Conservation (phyloP, 2,888 invertebrate genomes). For the Ectemnius lituratus region DNA sequence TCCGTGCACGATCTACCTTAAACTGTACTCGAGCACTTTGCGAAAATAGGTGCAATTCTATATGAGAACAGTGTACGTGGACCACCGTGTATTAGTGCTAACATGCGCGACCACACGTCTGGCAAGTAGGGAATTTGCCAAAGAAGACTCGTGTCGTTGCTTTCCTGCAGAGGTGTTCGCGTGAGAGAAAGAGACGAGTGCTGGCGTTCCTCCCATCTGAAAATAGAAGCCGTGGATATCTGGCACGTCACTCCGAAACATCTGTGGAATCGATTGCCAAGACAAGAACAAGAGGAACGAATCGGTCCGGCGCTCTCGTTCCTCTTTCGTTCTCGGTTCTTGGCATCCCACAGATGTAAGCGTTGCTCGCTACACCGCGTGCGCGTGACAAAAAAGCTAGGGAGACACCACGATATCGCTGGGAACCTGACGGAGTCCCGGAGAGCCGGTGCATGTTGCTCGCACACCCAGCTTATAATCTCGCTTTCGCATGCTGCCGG, state of each 20-base stretch:
- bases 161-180: conserved; percentile 17
- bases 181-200: conserved; percentile 15
- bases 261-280: conserved; percentile 44
- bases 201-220: conserved; percentile 33
- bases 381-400: conserved; percentile 31
- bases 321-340: neutral
- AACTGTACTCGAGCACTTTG: too few relatives aligned
- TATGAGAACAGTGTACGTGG: neutral
- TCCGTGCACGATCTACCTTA: too few relatives aligned
- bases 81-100: too few relatives aligned
- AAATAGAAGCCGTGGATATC: conserved; percentile 47
- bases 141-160: neutral
- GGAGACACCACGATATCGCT: conserved; percentile 2
- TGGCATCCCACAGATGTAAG: conserved; percentile 17
- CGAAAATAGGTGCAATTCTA: neutral
- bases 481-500: neutral
- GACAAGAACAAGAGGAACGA: conserved; percentile 12
- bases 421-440: neutral
- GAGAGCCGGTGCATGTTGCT: neutral
- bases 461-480: neutral
- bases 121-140: neutral
- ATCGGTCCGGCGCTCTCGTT: conserved; percentile 17
- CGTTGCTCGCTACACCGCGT: conserved; percentile 13
- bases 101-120: neutral
- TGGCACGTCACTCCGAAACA: conserved; percentile 42